A percentile compares a stretch with the other conserved stretches of the same genome.
Evolutionary conservation across 2,888 invertebrate genomes (phyloP).

Genomic region (Trissolcus brochymenae): DNA sequence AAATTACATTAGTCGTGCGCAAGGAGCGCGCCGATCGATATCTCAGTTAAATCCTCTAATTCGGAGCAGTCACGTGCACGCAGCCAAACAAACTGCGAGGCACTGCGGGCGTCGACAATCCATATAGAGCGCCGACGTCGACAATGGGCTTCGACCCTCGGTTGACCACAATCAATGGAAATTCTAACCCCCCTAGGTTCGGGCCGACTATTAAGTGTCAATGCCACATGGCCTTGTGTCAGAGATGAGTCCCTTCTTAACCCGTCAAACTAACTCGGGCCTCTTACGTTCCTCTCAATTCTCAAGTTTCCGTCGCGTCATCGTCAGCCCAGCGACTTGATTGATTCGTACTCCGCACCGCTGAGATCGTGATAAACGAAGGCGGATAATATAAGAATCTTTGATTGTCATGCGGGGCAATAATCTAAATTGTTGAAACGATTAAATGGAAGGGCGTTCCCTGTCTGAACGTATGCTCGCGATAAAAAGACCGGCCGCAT

Average conservation of each 20-base stretch:
- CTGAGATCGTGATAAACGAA: not conserved
- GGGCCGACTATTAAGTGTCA: slow-evolving; percentile 53
- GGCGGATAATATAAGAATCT: slow-evolving; percentile 21
- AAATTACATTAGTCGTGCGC: slow-evolving; percentile 39
- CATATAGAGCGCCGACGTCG: slow-evolving; percentile 56
- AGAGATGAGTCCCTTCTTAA: slow-evolving; percentile 37
- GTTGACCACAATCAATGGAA: slow-evolving; percentile 66
- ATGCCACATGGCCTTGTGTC: slow-evolving; percentile 43
- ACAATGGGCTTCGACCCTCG: slow-evolving; percentile 63
- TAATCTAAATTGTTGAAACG: slow-evolving; percentile 28
- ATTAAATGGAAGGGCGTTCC: slow-evolving; percentile 21
- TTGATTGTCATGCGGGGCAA: slow-evolving; percentile 2
- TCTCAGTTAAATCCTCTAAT: slow-evolving; percentile 67
- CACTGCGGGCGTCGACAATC: slow-evolving; percentile 61
- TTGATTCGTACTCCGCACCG: slow-evolving; percentile 21
- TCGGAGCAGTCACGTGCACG: slow-evolving; percentile 70
- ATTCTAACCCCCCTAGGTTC: slow-evolving; percentile 56
- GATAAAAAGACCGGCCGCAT: slow-evolving; percentile 30
- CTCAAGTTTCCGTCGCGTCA: slow-evolving; percentile 16
- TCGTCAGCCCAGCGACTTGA: slow-evolving; percentile 14
- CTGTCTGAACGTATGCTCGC: not conserved
- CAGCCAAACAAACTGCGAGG: slow-evolving; percentile 64
- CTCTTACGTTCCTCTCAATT: slow-evolving; percentile 8
- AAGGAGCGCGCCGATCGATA: slow-evolving; percentile 57
- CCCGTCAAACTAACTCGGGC: slow-evolving; percentile 19